Evolutionary conservation across 2,888 invertebrate species (phyloP), one percentile per base, ranked within the genome.

Genomic region (Syritta pipiens): DNA sequence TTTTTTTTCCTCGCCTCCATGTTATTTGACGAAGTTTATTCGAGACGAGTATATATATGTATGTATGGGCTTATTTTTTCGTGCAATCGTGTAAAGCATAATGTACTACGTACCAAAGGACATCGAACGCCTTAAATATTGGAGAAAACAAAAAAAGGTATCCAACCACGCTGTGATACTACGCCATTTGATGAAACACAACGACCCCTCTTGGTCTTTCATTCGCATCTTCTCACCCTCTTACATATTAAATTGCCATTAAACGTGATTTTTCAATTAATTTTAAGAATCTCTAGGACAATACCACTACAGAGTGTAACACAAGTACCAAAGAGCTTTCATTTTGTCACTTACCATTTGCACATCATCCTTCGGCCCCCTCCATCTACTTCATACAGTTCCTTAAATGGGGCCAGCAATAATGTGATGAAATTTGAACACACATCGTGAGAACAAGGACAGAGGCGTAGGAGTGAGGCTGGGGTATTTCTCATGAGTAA

Each of bases 191-290:
- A 19, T 26, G 19, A 19, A 30, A 20, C 9, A 19, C 28, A 30
- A 19, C 9, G 28, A 42, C 12, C 17, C 24, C 32, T n/a, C 28
- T n/a, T 6, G 1, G 14, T 40, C 12, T 9, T 49, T 12, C 49
- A 12, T 26, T 40, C 49, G 22, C 35, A n/a, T n/a, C n/a, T n/a
- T n/a, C n/a, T n/a, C 10, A 35, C 10, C 9, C 35, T 10, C 7
- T 17, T 57, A 37, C 57, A 67, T 57, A 67, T 67, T 57, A 67
- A 67, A 67, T 67, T 49, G 62, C 69, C 40, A 62, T 62, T 68
- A 55, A 69, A 75, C 75, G 55, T 68, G 69, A 75, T 75, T 75
- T 75, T 75, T 75, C 69, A 75, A 75, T 75, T 75, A 69, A 75
- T 69, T 75, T 69, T 62, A 62, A 75, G 62, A 40, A 62, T 75